A percentile compares a stretch with the other conserved stretches of the same genome.
These are phyloP conservation scores for Tachuris rubrigastra DNA, from an alignment of 2,113 vertebrate species.

Conservation along the genomic window DNA sequence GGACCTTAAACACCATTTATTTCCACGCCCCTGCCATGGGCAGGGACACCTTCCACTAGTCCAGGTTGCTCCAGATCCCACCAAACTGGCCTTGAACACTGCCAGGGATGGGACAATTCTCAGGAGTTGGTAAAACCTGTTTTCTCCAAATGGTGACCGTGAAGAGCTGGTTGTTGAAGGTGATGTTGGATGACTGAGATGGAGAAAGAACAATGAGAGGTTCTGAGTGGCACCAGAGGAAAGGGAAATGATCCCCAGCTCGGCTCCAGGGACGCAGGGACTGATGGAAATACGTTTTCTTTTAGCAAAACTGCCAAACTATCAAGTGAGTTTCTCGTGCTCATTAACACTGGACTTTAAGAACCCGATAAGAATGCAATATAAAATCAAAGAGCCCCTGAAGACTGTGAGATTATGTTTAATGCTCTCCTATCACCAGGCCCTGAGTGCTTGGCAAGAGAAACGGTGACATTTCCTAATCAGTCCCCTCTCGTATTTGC, in stretches of 20 bases:
- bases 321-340: slow-evolving; percentile 63
- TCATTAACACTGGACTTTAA: slow-evolving; percentile 62
- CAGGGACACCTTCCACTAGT: background rate
- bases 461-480: slow-evolving; percentile 73
- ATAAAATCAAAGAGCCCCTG: slow-evolving; percentile 76
- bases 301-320: background rate
- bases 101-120: background rate
- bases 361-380: slow-evolving; percentile 78
- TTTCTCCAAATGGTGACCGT: accelerated
- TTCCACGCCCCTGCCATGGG: background rate
- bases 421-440: slow-evolving; percentile 63
- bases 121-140: background rate
- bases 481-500: slow-evolving; percentile 75
- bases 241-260: background rate
- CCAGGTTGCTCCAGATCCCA: background rate
- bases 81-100: background rate
- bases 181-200: background rate
- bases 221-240: background rate
- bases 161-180: background rate
- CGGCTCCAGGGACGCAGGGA: background rate
- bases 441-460: slow-evolving; percentile 63
- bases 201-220: background rate
- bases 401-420: slow-evolving; percentile 73
- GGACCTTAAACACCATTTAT: background rate
- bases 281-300: background rate